Evolutionary conservation across 2,888 invertebrate genomes (phyloP).

Genomic region (Diarsia brunnea): DNA sequence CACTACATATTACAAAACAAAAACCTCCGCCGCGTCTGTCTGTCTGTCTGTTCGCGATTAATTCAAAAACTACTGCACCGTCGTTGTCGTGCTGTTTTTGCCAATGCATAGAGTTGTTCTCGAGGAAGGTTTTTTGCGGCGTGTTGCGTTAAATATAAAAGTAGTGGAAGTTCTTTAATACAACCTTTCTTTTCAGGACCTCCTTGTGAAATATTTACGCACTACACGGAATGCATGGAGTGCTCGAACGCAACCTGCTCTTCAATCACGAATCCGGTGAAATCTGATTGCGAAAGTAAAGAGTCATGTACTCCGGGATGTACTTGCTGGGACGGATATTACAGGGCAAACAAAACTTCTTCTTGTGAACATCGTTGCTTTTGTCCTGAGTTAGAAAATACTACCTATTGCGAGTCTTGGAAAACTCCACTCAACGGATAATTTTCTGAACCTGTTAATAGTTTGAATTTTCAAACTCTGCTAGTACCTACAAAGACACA

Average conservation of each 20-base stretch:
- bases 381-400: slow-evolving; percentile 18
- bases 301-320: slow-evolving; percentile 19
- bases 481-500: too few species aligned
- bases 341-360: slow-evolving; percentile 18
- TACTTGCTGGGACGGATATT: slow-evolving; percentile 23
- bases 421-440: neutral
- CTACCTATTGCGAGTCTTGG: slow-evolving; percentile 14
- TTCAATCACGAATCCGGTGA: slow-evolving; percentile 5
- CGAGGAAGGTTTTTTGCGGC: too few species aligned
- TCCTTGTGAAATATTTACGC: slow-evolving; percentile 13
- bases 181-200: neutral
- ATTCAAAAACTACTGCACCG: too few species aligned
- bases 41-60: too few species aligned
- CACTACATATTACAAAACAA: too few species aligned
- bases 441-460: neutral
- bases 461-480: neutral
- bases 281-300: neutral
- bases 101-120: too few species aligned
- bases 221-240: slow-evolving; percentile 29
- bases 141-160: too few species aligned
- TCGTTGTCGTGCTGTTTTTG: too few species aligned
- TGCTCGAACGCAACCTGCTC: slow-evolving; percentile 20
- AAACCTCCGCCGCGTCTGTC: too few species aligned
- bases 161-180: too few species aligned
- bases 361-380: slow-evolving; percentile 7